Evolutionary conservation across 2,888 invertebrate genomes (phyloP), one percentile per base, ranked within the genome.

Genomic region (Emesis russula): DNA sequence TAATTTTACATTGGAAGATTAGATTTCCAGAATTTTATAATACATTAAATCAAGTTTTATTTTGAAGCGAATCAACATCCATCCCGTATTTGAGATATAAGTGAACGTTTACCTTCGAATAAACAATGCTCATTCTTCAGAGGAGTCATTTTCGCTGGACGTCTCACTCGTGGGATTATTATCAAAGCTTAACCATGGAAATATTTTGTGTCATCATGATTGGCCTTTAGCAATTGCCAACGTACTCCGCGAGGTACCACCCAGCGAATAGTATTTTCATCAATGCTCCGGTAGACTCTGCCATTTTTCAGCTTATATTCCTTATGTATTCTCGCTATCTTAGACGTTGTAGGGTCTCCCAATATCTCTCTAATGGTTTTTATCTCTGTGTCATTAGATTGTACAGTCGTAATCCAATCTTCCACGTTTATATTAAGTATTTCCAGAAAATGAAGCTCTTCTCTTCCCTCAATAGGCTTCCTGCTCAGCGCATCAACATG

Each of bases 241-340:
- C n/a, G n/a, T n/a, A n/a, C n/a, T n/a, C n/a, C n/a, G n/a, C n/a
- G n/a, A n/a, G n/a, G n/a, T n/a, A n/a, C n/a, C n/a, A n/a, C n/a
- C n/a, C n/a, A n/a, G n/a, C n/a, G n/a, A n/a, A n/a, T n/a, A n/a
- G n/a, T n/a, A 53, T 33, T 75, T 44, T 74, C 74, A 2, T 36
- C 36, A 36, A 36, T 36, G 6, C 36, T 36, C 36, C 92, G 44
- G 77, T 78, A 94, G 0, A 94, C 85, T 9, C 81, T 68, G 0
- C 86, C 89, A 76, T 93, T 88, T 63, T 88, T 89, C 3, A 93
- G 0, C 66, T 76, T 82, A 78, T 89, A 92, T 0, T 92, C 73
- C 48, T 88, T 89, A 33, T 58, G 38, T 25, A 25, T 25, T 25
- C 25, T 25, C 25, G 25, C 25, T 25, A 25, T 25, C 25, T 89